phyloP scores from a whole-genome alignment of 2,888 invertebrate genomes.

The Noctua fimbriata region DNA sequence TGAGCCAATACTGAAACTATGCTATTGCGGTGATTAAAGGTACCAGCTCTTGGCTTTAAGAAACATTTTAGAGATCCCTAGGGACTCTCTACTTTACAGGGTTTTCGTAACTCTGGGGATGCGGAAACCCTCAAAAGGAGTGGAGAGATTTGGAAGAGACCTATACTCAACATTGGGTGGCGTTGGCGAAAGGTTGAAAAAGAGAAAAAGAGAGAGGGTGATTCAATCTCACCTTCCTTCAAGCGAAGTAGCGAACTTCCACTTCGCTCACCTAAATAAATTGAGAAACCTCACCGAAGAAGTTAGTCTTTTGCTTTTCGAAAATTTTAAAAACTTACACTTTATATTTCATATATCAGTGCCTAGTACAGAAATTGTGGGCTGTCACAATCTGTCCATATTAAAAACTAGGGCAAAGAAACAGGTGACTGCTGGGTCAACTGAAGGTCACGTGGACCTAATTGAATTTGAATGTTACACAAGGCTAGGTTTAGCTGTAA shows the following conservation, averaged over 20 bases:
- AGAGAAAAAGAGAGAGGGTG: not conserved
- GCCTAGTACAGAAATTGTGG: not conserved
- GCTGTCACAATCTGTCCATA: constrained; percentile 13
- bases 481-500: constrained; percentile 46
- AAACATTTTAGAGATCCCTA: not conserved
- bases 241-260: not conserved
- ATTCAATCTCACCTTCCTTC: not conserved
- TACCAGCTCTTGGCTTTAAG: not conserved
- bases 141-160: too few species aligned
- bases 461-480: constrained; percentile 59
- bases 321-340: too few species aligned
- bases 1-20: not conserved
- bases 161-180: too few species aligned
- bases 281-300: not conserved
- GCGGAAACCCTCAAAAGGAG: too few species aligned
- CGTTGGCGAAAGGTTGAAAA: too few species aligned
- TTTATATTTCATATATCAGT: too few species aligned
- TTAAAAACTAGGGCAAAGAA: constrained; percentile 25
- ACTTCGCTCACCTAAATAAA: not conserved
- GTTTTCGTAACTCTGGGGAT: too few species aligned
- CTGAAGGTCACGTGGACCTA: constrained; percentile 55
- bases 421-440: constrained; percentile 32
- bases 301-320: not conserved
- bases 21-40: not conserved
- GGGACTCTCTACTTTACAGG: not conserved